phyloP scores from a whole-genome alignment of 2,113 vertebrate species.

The Dicaeum eximium region DNA sequence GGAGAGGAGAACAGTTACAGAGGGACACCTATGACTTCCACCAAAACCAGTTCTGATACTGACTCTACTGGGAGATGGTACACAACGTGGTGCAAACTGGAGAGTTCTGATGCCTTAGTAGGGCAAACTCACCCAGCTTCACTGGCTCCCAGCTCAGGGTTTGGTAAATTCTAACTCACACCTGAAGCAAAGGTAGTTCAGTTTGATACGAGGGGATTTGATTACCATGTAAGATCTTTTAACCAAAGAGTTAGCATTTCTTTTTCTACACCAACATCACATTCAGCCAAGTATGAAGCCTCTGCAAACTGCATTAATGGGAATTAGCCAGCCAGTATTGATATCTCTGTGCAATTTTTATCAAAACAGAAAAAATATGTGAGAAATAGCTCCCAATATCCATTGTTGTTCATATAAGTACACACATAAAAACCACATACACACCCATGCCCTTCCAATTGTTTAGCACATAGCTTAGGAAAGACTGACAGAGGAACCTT shows the following conservation, averaged over 20 bases:
- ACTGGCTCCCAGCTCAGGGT: neutral
- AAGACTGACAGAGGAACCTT: neutral
- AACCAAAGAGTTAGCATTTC: neutral
- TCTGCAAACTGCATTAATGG: neutral
- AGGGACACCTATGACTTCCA: neutral
- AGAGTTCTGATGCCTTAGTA: neutral
- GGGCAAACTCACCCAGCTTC: neutral
- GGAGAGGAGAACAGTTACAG: neutral
- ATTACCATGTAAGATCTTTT: neutral
- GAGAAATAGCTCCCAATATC: neutral
- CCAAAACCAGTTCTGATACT: neutral
- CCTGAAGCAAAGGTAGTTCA: neutral
- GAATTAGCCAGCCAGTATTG: neutral
- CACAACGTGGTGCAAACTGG: fast-evolving
- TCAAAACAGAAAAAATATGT: neutral
- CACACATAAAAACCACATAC: neutral
- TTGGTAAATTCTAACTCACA: neutral
- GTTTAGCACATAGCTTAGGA: neutral
- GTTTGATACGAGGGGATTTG: neutral
- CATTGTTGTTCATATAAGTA: neutral
- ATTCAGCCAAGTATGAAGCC: neutral
- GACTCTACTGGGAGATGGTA: neutral
- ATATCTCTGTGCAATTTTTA: neutral
- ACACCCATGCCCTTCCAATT: neutral
- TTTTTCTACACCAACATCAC: neutral